Evolutionary conservation across 92 coral and sea anemone genomes (phyloP).

Genomic region (Phenganax marumi): DNA sequence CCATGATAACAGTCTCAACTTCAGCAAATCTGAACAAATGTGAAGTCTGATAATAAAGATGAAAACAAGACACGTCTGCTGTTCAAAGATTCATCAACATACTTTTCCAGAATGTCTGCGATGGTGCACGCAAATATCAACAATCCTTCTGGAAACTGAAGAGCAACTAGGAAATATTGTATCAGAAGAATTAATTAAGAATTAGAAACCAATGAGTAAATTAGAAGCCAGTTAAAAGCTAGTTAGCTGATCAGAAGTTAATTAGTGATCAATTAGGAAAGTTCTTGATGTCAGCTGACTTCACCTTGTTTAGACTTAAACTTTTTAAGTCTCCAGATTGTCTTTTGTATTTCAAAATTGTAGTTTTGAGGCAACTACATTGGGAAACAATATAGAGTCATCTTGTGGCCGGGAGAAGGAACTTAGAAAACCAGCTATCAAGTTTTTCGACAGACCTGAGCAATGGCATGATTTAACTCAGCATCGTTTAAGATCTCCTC

Average conservation of each 20-base stretch:
- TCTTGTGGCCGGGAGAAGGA: background rate
- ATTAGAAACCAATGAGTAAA: background rate
- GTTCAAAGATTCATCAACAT: background rate
- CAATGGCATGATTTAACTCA: slow-evolving; percentile 73
- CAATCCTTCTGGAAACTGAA: slow-evolving; percentile 97
- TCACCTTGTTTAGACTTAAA: slow-evolving; percentile 76
- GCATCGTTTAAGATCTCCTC: slow-evolving; percentile 70
- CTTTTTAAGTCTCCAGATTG: slow-evolving; percentile 89
- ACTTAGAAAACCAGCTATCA: background rate
- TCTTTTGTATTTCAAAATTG: slow-evolving; percentile 91
- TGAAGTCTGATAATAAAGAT: background rate
- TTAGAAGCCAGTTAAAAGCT: background rate
- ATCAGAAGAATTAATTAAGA: background rate
- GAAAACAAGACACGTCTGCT: background rate
- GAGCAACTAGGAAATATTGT: slow-evolving; percentile 60
- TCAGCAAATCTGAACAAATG: slow-evolving; percentile 64
- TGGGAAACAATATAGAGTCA: too few species aligned
- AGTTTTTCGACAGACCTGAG: slow-evolving; percentile 60
- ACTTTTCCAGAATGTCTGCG: slow-evolving; percentile 94
- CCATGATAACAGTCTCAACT: slow-evolving; percentile 94
- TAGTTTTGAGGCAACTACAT: slow-evolving; percentile 83
- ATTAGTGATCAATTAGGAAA: background rate
- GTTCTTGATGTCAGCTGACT: background rate
- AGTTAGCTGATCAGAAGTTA: background rate
- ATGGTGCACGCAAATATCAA: slow-evolving; percentile 90